Evolutionary conservation across 2,113 vertebrate species (phyloP).

Genomic region (Pangasianodon hypophthalmus): DNA sequence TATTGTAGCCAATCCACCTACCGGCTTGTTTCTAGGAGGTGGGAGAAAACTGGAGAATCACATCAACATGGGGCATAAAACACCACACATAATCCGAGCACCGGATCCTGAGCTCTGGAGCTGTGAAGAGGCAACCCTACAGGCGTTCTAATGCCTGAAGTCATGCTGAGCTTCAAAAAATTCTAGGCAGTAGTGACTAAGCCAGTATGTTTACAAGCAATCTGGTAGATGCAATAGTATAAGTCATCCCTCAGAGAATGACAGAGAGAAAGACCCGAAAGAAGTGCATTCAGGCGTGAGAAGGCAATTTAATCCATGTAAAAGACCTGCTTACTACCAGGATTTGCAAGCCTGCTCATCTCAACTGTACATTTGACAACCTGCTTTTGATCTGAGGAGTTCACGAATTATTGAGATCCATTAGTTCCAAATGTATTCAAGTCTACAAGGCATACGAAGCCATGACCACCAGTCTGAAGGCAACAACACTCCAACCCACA

Average conservation of each 20-base stretch:
- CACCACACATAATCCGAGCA: background rate
- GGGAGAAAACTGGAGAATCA: background rate
- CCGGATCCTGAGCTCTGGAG: background rate
- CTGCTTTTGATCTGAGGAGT: background rate
- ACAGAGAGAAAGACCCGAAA: background rate
- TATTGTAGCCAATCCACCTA: background rate
- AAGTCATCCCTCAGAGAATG: background rate
- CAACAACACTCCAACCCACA: background rate
- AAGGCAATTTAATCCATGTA: background rate
- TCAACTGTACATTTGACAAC: background rate
- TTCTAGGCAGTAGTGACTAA: background rate
- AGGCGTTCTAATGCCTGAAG: background rate
- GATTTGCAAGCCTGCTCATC: background rate
- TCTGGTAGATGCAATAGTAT: background rate
- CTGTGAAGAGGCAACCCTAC: background rate
- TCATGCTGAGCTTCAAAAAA: slow-evolving; percentile 4
- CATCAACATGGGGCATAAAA: background rate
- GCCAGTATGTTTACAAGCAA: background rate
- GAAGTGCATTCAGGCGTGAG: background rate
- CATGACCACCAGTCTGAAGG: background rate
- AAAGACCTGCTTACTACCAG: background rate
- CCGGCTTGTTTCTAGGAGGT: background rate
- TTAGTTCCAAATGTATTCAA: slow-evolving; percentile 6
- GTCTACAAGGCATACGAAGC: slow-evolving; percentile 7
- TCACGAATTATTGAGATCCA: background rate